A percentile compares a stretch with the other conserved stretches of the same genome.
Conservation (phyloP, 2,113 vertebrate species). For the Agelaius phoeniceus region DNA sequence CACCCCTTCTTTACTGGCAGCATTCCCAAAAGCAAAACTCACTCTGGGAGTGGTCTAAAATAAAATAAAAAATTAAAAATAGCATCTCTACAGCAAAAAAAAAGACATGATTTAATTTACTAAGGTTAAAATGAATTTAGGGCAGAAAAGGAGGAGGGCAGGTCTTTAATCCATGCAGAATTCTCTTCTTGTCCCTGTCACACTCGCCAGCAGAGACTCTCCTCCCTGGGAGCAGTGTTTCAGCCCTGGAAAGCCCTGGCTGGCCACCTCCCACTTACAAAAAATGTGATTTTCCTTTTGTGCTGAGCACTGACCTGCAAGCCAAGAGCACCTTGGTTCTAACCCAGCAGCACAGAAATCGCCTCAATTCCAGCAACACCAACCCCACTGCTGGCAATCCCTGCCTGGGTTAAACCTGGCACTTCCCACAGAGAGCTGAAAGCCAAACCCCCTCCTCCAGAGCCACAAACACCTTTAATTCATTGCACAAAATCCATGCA, state of each 20-base stretch:
- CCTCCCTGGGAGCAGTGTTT: neutral
- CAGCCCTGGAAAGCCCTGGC: constrained; percentile 24
- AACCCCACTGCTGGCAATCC: neutral
- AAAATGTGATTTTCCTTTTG: neutral
- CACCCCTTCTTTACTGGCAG: neutral
- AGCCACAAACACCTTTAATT: rapidly evolving
- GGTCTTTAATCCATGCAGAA: constrained; percentile 32
- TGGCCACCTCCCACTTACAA: neutral
- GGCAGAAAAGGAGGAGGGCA: constrained; percentile 19
- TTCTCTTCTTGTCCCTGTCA: neutral
- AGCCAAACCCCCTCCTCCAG: neutral
- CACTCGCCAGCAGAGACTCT: neutral
- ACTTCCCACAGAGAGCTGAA: neutral
- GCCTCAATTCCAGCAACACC: neutral
- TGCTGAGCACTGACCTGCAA: neutral
- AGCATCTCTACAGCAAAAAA: neutral
- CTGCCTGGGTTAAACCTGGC: neutral
- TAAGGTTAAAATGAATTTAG: neutral
- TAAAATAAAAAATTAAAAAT: too few species aligned
- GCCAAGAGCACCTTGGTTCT: neutral
- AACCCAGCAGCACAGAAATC: rapidly evolving
- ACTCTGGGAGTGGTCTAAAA: neutral
- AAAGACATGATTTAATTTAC: neutral
- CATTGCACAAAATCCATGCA: neutral
- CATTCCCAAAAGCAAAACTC: neutral